Base-by-base conservation (phyloP, 2,888 invertebrate genomes). In the Thera britannica region DNA sequence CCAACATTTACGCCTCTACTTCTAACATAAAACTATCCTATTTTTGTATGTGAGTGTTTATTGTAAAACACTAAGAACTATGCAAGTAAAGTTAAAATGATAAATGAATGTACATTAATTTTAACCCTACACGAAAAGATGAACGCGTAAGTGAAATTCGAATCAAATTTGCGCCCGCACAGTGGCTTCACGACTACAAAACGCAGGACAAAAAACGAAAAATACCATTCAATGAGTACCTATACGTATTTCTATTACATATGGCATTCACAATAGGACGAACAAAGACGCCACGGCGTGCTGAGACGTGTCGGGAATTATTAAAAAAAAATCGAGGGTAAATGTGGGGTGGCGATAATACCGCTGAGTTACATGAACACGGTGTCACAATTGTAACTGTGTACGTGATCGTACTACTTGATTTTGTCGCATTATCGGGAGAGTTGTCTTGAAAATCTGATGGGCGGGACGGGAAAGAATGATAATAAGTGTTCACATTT, bases 271-370 rank as follows among this genome's bases (percentile, higher is more conserved):
- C 90, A 90, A 91, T 90, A 81, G 85, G 82, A 88, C 84, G 89
- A 89, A 90, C 88, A 92, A 91, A 90, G 87, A 82, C 70, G 75
- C 76, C 75, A 69, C 77, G 73, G 65, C 54, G 62, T 58, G 68
- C 58, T 66, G 57, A 82, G 82, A 92, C 93, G 93, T 91, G 92
- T 81, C 71, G 83, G 77, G 93, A 92, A 92, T 92, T 90, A 88
- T 87, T 86, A 87, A 88, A 88, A 89, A 65, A 88, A 90, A 88
- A 82, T 75, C 78, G 80, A 81, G 84, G 82, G 81, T 82, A 87
- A 87, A 85, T 80, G 81, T 83, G 80, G 87, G 87, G 89, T 82
- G 88, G 79, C 75, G 83, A 80, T 86, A 87, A 89, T 83, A 79
- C 88, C 74, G 80, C 81, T 81, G 83, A 85, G 82, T 89, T 82